phyloP scores from a whole-genome alignment of 2,113 vertebrate species.

The Calonectris borealis region DNA sequence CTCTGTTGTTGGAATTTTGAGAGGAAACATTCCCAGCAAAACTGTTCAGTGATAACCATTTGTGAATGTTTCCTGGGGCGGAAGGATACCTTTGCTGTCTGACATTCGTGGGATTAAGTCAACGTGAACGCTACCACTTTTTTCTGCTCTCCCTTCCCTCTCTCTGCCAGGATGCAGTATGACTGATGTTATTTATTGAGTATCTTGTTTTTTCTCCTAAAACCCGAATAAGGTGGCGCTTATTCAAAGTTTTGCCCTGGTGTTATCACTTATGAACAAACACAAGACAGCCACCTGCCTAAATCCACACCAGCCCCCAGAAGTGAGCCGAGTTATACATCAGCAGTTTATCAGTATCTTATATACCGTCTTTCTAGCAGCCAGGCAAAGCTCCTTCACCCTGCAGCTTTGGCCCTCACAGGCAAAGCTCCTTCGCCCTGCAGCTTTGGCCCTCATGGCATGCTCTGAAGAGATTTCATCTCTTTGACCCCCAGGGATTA shows the following conservation, averaged over 20 bases:
- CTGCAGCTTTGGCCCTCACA: background rate
- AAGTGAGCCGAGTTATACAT: background rate
- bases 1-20: background rate
- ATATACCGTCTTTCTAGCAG: background rate
- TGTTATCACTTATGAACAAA: background rate
- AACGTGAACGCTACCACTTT: accelerated
- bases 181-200: background rate
- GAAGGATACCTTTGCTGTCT: accelerated
- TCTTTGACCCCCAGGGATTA: background rate
- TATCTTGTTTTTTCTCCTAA: background rate
- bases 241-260: background rate
- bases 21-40: background rate
- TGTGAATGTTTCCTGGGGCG: background rate
- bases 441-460: background rate
- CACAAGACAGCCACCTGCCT: background rate
- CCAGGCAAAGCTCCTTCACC: background rate
- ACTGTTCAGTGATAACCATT: background rate
- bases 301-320: background rate
- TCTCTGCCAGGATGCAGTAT: background rate
- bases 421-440: background rate
- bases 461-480: accelerated
- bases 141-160: background rate
- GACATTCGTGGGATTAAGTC: background rate
- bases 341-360: background rate
- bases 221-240: background rate